Percentiles rank a stretch among this genome's conserved stretches.
Evolutionary conservation across 2,797 vertebrate genomes (phyloP).

Genomic region (Pangasius sanitwongsei): DNA sequence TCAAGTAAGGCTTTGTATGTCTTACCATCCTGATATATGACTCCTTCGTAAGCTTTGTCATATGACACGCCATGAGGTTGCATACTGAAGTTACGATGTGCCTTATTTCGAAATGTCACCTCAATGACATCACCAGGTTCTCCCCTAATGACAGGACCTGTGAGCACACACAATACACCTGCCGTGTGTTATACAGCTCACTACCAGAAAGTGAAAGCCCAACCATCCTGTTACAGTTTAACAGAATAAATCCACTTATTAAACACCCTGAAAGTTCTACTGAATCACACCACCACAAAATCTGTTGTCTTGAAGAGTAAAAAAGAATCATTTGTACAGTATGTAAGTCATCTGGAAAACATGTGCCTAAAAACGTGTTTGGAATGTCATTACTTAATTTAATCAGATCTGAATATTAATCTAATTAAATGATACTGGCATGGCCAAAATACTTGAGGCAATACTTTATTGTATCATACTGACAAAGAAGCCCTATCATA

Average conservation of each 20-base stretch:
- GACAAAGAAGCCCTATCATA: background rate
- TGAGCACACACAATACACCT: background rate
- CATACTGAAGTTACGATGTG: conserved; percentile 74
- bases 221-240: background rate
- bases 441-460: no score
- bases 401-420: background rate
- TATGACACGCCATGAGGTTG: conserved; percentile 80
- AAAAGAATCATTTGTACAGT: background rate
- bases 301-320: background rate
- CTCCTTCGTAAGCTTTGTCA: conserved; percentile 72
- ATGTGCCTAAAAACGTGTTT: background rate
- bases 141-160: conserved; percentile 80
- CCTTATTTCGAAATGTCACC: conserved; percentile 77
- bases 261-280: background rate
- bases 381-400: background rate
- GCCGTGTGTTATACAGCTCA: background rate
- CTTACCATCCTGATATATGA: conserved; percentile 72
- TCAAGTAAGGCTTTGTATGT: background rate
- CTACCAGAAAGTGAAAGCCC: no score
- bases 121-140: conserved; percentile 78
- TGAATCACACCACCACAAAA: background rate
- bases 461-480: background rate
- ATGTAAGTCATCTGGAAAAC: background rate
- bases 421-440: background rate
- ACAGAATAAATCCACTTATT: background rate